Conservation (phyloP, 2,888 invertebrate species). For the Athalia cordata region DNA sequence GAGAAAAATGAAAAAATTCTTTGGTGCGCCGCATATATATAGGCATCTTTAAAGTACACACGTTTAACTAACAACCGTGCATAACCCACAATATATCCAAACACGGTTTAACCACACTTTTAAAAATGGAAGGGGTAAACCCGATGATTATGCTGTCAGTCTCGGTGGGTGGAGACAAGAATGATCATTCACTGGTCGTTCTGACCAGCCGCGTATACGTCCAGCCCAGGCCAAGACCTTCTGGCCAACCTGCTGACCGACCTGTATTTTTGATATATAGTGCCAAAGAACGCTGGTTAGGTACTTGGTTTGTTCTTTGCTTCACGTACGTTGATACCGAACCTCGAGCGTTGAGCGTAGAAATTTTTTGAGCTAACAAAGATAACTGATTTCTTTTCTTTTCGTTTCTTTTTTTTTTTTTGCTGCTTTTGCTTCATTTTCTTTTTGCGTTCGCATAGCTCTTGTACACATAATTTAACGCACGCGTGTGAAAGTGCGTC, state of each 20-base stretch:
- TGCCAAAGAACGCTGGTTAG: conserved; percentile 11
- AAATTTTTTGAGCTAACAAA: no score
- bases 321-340: conserved; percentile 15
- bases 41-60: conserved; percentile 65
- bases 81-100: no score
- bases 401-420: no score
- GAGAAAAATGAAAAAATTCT: no score
- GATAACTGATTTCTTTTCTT: no score
- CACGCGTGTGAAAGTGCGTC: not conserved
- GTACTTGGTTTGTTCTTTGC: not conserved
- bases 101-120: no score
- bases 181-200: conserved; percentile 68
- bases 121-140: conserved; percentile 66
- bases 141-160: conserved; percentile 73
- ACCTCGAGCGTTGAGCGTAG: not conserved
- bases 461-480: no score
- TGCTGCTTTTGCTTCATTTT: not conserved
- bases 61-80: conserved; percentile 68
- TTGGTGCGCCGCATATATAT: conserved; percentile 64
- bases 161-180: conserved; percentile 68
- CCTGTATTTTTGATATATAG: conserved; percentile 38
- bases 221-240: not conserved
- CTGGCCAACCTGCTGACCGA: conserved; percentile 25
- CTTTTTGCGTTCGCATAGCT: no score
- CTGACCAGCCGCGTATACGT: conserved; percentile 39